These are phyloP conservation scores for Osmerus eperlanus DNA, from an alignment of 2,113 vertebrate genomes.

Conservation along the genomic window DNA sequence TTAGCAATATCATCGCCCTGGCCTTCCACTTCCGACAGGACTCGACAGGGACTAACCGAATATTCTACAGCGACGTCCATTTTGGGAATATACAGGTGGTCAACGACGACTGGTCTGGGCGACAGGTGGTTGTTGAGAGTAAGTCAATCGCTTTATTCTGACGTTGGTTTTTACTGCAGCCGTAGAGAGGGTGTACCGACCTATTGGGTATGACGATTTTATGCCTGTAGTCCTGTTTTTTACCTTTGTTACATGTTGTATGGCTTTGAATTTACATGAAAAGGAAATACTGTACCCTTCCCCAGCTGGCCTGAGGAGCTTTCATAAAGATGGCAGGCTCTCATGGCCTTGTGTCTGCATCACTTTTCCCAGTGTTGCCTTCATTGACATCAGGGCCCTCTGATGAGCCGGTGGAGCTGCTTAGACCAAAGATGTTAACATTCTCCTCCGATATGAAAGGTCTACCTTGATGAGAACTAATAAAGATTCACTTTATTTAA, in stretches of 20 bases:
- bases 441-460: conserved; percentile 7
- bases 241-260: no score
- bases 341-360: background rate
- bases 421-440: background rate
- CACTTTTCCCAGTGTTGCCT: background rate
- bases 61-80: conserved; percentile 85
- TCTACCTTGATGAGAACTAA: conserved; percentile 16
- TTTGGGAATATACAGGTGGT: conserved; percentile 87
- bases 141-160: conserved; percentile 54
- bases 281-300: no score
- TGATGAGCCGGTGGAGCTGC: conserved; percentile 21
- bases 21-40: conserved; percentile 79
- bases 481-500: conserved; percentile 7
- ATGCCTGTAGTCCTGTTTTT: no score
- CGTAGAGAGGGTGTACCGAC: no score
- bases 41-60: conserved; percentile 73
- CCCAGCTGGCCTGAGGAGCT: background rate
- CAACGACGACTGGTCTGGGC: conserved; percentile 82
- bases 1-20: conserved; percentile 83
- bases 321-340: background rate
- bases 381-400: background rate
- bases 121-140: conserved; percentile 80
- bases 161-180: background rate
- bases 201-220: no score
- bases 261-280: no score